phyloP scores from a whole-genome alignment of 2,113 vertebrate species.

The Hippocampus comes region DNA sequence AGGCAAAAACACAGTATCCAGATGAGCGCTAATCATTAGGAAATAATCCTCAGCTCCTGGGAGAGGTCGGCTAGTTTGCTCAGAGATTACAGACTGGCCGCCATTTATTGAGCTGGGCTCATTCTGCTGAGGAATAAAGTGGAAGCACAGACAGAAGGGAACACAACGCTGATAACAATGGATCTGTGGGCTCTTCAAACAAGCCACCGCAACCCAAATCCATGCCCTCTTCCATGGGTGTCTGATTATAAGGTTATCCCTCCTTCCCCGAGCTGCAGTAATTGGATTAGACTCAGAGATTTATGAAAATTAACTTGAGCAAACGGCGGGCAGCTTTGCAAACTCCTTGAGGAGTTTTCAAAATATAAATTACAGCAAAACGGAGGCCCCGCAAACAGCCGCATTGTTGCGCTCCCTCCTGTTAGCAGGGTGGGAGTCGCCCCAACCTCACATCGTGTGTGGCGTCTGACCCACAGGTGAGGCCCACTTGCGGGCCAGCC shows the following conservation, averaged over 20 bases:
- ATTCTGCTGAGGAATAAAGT: conserved; percentile 73
- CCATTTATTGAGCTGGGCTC: conserved; percentile 72
- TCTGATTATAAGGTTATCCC: conserved; percentile 78
- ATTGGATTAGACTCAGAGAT: conserved; percentile 82
- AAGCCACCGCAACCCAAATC: conserved; percentile 68
- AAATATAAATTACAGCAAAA: conserved; percentile 60
- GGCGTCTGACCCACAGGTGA: conserved; percentile 65
- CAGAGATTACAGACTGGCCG: conserved; percentile 69
- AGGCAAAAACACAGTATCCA: conserved; percentile 70
- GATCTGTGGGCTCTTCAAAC: conserved; percentile 73
- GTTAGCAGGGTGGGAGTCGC: neutral
- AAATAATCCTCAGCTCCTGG: conserved; percentile 73
- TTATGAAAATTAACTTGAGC: conserved; percentile 77
- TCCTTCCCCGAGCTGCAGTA: conserved; percentile 71
- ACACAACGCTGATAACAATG: conserved; percentile 72
- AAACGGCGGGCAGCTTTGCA: conserved; percentile 56
- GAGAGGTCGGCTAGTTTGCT: conserved; percentile 71
- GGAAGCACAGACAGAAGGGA: conserved; percentile 56
- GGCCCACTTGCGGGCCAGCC: conserved; percentile 60
- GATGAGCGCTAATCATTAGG: conserved; percentile 75
- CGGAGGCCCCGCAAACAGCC: conserved; percentile 21
- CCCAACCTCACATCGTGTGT: neutral
- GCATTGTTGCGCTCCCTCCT: neutral
- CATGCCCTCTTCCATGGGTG: conserved; percentile 72
- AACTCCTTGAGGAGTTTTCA: conserved; percentile 62